Conservation (phyloP, 2,113 vertebrate genomes). For the Silurus glanis region DNA sequence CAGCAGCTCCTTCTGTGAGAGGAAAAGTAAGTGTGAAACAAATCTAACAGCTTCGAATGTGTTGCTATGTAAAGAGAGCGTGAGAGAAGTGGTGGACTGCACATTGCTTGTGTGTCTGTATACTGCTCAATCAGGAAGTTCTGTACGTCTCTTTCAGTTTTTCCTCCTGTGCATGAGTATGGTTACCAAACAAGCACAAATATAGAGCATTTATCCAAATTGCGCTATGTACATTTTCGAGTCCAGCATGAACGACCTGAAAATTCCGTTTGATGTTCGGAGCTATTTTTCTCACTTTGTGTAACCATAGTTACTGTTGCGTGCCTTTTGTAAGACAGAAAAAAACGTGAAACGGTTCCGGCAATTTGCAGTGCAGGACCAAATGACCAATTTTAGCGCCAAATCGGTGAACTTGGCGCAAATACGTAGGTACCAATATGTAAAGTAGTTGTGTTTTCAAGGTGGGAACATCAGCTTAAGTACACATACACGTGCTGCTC, state of each 20-base stretch:
- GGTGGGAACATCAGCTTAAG: not conserved
- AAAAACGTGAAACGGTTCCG: not conserved
- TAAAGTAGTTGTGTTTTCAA: not conserved
- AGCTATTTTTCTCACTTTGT: not conserved
- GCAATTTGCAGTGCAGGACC: not conserved
- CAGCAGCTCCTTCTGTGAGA: constrained; percentile 26
- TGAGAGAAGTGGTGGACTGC: not conserved
- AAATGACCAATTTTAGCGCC: not conserved
- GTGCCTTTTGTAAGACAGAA: not conserved
- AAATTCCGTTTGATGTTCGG: not conserved
- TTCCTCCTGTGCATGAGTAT: not conserved
- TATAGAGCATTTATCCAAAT: not conserved
- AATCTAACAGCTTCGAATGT: constrained; percentile 13
- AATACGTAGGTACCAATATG: not conserved
- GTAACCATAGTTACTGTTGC: not conserved
- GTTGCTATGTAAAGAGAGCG: not conserved
- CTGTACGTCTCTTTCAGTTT: not conserved
- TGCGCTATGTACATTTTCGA: not conserved
- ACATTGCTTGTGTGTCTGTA: not conserved
- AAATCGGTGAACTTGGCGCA: not conserved
- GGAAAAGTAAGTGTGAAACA: constrained; percentile 28
- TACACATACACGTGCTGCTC: not conserved
- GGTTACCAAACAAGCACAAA: not conserved
- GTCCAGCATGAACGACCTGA: not conserved
- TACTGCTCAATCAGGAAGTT: not conserved